A percentile compares a stretch with the other conserved stretches of the same genome.
phyloP scores from a whole-genome alignment of 2,888 invertebrate genomes.

The Drosophila paracracens region DNA sequence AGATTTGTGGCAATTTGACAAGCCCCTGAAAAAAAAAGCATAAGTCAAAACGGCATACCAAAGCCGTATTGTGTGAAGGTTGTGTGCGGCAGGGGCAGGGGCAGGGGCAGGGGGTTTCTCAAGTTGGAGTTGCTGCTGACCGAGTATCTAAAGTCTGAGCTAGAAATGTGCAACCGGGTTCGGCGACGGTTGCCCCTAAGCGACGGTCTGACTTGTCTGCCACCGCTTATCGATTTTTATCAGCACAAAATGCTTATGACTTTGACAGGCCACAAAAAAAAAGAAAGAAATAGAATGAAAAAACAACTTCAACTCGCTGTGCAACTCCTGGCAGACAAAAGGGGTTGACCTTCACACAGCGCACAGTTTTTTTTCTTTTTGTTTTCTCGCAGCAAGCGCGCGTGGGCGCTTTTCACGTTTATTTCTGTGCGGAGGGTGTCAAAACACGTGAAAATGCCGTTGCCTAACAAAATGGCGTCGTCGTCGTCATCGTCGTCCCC shows the following conservation, averaged over 20 bases:
- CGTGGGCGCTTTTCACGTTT: slow-evolving; percentile 7
- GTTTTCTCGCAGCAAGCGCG: slow-evolving; percentile 3
- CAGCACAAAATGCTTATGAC: slow-evolving; percentile 61
- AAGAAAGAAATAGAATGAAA: background rate
- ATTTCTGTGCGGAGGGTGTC: background rate
- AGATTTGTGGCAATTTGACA: slow-evolving; percentile 56
- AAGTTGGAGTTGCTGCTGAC: slow-evolving; percentile 42
- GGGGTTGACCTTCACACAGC: slow-evolving; percentile 74
- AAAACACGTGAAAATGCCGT: slow-evolving; percentile 46
- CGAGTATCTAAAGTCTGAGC: slow-evolving; percentile 40
- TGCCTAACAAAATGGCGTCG: slow-evolving; percentile 61
- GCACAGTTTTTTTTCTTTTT: slow-evolving; percentile 16
- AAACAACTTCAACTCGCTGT: slow-evolving; percentile 31
- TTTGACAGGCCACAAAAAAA: slow-evolving; percentile 58
- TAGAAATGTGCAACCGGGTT: slow-evolving; percentile 46
- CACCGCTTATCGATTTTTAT: slow-evolving; percentile 72
- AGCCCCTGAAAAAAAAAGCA: slow-evolving; percentile 56
- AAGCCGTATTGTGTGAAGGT: slow-evolving; percentile 5
- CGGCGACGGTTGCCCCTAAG: slow-evolving; percentile 47
- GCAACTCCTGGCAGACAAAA: slow-evolving; percentile 54
- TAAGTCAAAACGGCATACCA: slow-evolving; percentile 51
- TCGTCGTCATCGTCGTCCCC: background rate
- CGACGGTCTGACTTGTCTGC: slow-evolving; percentile 48
- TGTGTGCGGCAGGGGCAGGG: background rate
- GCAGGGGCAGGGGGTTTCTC: background rate